Percentiles rank a stretch among this genome's conserved stretches.
Conservation (phyloP, 2,113 vertebrate genomes). For the Crotalus viridis region DNA sequence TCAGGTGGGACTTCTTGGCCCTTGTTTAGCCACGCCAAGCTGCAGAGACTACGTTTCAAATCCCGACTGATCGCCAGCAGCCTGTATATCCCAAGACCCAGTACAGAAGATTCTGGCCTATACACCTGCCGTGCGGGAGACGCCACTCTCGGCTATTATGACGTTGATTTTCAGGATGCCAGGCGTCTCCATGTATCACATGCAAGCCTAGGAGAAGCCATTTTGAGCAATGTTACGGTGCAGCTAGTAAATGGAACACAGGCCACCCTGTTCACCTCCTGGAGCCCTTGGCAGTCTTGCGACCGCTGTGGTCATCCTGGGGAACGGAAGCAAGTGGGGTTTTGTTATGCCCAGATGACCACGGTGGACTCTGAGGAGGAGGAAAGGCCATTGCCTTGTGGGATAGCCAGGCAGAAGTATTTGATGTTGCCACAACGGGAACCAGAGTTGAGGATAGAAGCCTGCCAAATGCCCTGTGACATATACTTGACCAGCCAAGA, state of each 20-base stretch:
- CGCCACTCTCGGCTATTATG: constrained; percentile 33
- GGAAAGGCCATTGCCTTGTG: constrained; percentile 37
- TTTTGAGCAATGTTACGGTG: constrained; percentile 31
- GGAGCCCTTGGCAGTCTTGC: constrained; percentile 62
- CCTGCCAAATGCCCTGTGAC: constrained; percentile 36
- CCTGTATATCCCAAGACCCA: constrained; percentile 40
- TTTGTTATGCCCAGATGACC: constrained; percentile 41
- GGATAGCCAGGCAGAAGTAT: constrained; percentile 23
- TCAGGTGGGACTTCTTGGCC: not conserved
- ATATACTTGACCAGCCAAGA: not conserved
- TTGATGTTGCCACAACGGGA: not conserved
- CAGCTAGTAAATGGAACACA: not conserved
- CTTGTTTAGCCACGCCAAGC: not conserved
- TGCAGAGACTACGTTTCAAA: not conserved
- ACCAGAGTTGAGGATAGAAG: constrained; percentile 54
- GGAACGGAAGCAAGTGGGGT: constrained; percentile 55
- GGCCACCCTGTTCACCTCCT: constrained; percentile 49
- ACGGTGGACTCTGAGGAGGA: fast-evolving
- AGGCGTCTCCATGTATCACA: constrained; percentile 38
- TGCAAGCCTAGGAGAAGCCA: constrained; percentile 18
- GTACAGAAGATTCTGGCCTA: constrained; percentile 43
- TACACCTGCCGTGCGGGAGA: constrained; percentile 39
- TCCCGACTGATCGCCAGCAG: constrained; percentile 1
- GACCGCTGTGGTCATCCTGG: constrained; percentile 27
- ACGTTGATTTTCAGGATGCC: constrained; percentile 59